Conservation (phyloP, 2,797 vertebrate species). For the Gallinago stenura region DNA sequence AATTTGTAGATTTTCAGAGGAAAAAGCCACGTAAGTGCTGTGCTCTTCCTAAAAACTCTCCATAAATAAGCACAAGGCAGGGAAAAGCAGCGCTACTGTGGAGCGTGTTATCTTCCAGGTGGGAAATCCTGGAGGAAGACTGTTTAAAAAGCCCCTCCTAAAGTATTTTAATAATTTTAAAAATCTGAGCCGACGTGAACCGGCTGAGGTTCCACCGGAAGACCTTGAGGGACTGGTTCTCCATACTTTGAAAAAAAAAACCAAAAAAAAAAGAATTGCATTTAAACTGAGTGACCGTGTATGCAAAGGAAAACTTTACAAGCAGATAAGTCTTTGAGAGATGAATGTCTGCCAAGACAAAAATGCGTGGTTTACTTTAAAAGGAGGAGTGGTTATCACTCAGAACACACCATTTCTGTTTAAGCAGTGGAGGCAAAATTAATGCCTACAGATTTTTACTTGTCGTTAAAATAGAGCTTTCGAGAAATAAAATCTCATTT, state of each 20-base stretch:
- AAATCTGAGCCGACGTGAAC: neutral
- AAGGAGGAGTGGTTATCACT: constrained; percentile 58
- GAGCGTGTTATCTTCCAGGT: neutral
- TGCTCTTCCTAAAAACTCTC: neutral
- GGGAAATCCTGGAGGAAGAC: neutral
- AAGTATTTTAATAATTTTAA: neutral
- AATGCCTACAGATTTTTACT: neutral
- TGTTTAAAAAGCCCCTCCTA: neutral
- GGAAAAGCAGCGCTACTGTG: neutral
- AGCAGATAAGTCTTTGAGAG: constrained; percentile 55
- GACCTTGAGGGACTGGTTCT: neutral
- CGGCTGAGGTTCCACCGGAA: neutral
- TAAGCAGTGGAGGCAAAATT: constrained; percentile 43
- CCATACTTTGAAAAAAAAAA: neutral
- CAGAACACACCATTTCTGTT: constrained; percentile 7
- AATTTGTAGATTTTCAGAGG: neutral
- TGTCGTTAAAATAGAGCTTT: constrained; percentile 48
- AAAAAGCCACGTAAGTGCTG: neutral
- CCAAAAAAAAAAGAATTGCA: neutral
- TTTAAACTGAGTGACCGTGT: constrained; percentile 35
- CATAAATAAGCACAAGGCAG: neutral
- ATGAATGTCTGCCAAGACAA: constrained; percentile 59
- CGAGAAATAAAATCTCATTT: constrained; percentile 3
- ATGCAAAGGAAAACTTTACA: constrained; percentile 65
- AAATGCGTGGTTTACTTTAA: constrained; percentile 61